Conservation (phyloP, 1,140 invertebrate species). For the Aphidius gifuensis region DNA sequence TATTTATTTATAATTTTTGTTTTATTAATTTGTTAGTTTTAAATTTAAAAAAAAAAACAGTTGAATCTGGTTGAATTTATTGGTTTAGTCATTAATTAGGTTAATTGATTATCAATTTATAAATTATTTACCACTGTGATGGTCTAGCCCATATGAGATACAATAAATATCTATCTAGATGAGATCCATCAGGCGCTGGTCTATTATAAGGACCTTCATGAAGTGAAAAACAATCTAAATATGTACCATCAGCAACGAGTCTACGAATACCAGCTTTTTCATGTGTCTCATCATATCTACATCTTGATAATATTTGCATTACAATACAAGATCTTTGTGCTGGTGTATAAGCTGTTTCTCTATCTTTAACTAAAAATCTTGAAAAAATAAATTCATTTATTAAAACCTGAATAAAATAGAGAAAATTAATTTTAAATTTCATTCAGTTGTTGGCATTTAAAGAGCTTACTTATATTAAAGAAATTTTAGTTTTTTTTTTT, state of each 20-base stretch:
- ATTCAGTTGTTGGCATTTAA: neutral
- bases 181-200: conserved; percentile 62
- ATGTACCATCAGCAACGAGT: conserved; percentile 82
- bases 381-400: conserved; percentile 17
- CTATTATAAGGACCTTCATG: conserved; percentile 84
- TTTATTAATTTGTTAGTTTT: no score
- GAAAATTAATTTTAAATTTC: neutral
- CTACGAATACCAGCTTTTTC: conserved; percentile 79
- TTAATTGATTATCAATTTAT: neutral
- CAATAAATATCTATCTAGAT: conserved; percentile 74
- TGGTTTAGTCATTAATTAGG: no score
- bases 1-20: no score
- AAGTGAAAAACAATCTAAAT: conserved; percentile 82
- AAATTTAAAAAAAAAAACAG: no score
- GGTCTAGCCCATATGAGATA: conserved; percentile 89
- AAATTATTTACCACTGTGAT: conserved; percentile 62
- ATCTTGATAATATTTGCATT: conserved; percentile 86
- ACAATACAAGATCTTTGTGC: conserved; percentile 87
- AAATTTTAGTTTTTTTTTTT: neutral
- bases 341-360: conserved; percentile 80
- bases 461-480: neutral
- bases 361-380: conserved; percentile 87
- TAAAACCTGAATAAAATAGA: neutral
- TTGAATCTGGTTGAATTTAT: no score
- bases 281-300: conserved; percentile 73